phyloP scores from a whole-genome alignment of 1,140 invertebrate genomes.

The Cotesia typhae region DNA sequence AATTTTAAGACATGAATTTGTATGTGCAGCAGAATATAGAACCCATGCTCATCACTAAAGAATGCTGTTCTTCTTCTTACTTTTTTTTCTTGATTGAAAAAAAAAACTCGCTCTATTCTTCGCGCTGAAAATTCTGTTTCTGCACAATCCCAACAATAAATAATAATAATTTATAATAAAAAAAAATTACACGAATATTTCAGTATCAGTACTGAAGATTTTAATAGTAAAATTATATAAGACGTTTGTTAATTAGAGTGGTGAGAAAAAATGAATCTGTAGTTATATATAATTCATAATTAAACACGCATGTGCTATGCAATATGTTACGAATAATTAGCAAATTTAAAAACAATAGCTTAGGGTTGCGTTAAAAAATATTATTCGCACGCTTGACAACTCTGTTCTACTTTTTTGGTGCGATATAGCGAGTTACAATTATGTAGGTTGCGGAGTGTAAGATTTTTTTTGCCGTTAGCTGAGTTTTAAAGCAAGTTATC shows the following conservation, averaged over 20 bases:
- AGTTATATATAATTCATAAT: not conserved
- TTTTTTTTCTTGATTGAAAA: not conserved
- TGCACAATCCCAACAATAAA: no score
- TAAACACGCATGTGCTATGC: no score
- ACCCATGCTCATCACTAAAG: constrained; percentile 21
- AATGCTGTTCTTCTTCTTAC: constrained; percentile 32
- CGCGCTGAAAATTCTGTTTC: not conserved
- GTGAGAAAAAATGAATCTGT: no score
- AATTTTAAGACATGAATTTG: no score
- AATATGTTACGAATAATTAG: no score
- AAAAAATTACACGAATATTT: no score
- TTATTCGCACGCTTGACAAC: constrained; percentile 7
- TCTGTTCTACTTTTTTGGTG: constrained; percentile 53
- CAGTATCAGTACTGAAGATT: no score
- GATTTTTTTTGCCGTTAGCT: constrained; percentile 38
- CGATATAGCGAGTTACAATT: constrained; percentile 43
- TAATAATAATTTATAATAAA: not conserved
- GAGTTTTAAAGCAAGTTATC: constrained; percentile 1
- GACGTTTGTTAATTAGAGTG: no score
- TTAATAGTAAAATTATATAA: no score
- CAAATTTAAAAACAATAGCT: not conserved
- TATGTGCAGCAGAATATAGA: constrained; percentile 14
- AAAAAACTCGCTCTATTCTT: not conserved
- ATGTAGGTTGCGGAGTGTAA: constrained; percentile 53
- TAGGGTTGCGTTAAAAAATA: not conserved